These are phyloP conservation scores for Amorpha juglandis DNA, from an alignment of 2,888 invertebrate genomes.

Conservation along the genomic window DNA sequence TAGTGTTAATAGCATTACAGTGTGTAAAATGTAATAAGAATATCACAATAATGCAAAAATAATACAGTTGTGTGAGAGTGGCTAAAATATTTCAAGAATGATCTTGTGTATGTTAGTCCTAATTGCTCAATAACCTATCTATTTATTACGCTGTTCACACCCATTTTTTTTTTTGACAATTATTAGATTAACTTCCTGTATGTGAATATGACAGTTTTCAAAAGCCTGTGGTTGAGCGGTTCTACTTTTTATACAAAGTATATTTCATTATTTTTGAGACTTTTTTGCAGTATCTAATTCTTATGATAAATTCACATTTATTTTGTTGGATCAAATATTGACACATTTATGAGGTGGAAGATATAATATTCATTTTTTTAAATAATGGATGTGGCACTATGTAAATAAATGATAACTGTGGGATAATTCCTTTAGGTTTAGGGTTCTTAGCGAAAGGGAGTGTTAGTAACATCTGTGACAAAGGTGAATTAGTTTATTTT, in stretches of 20 bases:
- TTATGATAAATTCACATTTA: not conserved
- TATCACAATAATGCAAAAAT: not conserved
- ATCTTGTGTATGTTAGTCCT: not conserved
- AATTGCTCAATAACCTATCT: not conserved
- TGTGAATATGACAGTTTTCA: not conserved
- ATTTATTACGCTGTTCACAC: not conserved
- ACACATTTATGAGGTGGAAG: not conserved
- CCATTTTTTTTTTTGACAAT: too few species aligned
- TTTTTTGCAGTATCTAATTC: not conserved
- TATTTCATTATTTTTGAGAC: not conserved
- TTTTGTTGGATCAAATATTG: not conserved
- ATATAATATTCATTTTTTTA: not conserved
- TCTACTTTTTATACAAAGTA: not conserved
- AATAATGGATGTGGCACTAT: not conserved
- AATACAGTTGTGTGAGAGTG: too few species aligned
- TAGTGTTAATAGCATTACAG: too few species aligned
- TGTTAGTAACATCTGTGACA: too few species aligned
- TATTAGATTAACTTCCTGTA: too few species aligned
- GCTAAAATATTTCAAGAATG: too few species aligned
- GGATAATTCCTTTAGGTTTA: not conserved
- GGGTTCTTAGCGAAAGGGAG: too few species aligned
- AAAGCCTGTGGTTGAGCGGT: not conserved
- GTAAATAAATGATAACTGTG: not conserved
- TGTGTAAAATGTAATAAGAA: not conserved
- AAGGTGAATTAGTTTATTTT: too few species aligned